phyloP scores from a whole-genome alignment of 2,888 invertebrate genomes.

The Apamea monoglypha region DNA sequence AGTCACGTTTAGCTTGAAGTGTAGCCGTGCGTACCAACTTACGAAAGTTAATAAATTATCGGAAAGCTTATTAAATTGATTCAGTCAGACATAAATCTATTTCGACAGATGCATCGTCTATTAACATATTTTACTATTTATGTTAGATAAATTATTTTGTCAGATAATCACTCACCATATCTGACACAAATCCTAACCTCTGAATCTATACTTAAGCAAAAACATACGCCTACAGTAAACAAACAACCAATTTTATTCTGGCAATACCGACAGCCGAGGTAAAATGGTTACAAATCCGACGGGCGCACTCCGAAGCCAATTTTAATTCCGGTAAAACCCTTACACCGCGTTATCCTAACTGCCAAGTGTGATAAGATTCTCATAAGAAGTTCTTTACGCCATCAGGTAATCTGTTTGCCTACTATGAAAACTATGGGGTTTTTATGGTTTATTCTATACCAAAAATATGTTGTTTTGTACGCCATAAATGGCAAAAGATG shows the following conservation, averaged over 20 bases:
- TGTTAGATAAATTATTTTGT: not conserved
- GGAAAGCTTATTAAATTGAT: not conserved
- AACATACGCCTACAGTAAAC: too few species aligned
- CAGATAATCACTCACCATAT: not conserved
- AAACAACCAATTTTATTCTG: not conserved
- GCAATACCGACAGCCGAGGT: too few species aligned
- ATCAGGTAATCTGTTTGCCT: not conserved
- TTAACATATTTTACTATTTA: not conserved
- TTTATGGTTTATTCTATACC: too few species aligned
- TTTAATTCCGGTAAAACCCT: conserved; percentile 1
- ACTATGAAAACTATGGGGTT: not conserved
- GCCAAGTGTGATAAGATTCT: not conserved
- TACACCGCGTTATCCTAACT: not conserved
- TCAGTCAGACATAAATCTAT: not conserved
- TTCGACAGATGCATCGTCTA: not conserved
- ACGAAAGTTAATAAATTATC: not conserved
- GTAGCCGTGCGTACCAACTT: not conserved
- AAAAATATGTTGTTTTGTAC: too few species aligned
- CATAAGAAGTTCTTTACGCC: not conserved
- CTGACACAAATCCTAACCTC: not conserved
- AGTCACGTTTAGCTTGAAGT: too few species aligned
- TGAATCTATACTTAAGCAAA: not conserved
- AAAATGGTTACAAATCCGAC: conserved; percentile 5
- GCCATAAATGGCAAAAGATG: too few species aligned
- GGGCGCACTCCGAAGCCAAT: conserved; percentile 10